Conservation (phyloP, 2,113 vertebrate species). For the Todiramphus saurophagus region DNA sequence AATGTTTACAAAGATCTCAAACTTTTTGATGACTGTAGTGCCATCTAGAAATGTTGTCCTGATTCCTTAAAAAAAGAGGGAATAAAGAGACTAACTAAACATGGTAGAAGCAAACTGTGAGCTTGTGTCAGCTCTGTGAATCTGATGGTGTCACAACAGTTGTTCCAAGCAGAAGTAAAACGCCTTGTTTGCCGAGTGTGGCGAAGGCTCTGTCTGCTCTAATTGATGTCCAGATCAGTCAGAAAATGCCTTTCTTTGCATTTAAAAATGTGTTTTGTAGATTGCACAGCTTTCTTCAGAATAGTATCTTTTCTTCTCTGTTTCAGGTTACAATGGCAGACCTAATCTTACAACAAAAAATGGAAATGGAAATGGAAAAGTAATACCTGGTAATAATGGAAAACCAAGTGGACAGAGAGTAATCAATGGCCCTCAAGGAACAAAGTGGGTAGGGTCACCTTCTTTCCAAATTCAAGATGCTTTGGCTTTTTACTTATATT, state of each 20-base stretch:
- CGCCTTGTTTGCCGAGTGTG: not conserved
- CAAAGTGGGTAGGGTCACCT: constrained; percentile 90
- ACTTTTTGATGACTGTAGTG: not conserved
- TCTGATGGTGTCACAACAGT: not conserved
- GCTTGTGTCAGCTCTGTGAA: not conserved
- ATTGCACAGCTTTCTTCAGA: not conserved
- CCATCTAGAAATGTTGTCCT: not conserved
- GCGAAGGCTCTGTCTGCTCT: not conserved
- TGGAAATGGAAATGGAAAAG: constrained; percentile 78
- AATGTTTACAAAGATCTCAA: not conserved
- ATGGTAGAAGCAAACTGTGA: not conserved
- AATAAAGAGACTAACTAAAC: not conserved
- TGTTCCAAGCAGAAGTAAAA: not conserved
- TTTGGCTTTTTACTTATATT: not conserved
- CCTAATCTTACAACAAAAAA: constrained; percentile 81
- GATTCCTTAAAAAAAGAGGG: not conserved
- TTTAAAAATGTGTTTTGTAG: not conserved
- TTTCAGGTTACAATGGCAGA: constrained; percentile 86
- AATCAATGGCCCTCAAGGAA: constrained; percentile 94
- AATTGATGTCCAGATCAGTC: not conserved
- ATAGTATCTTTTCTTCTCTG: not conserved
- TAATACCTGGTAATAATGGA: constrained; percentile 71
- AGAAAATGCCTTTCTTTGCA: not conserved
- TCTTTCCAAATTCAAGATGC: constrained; percentile 57
- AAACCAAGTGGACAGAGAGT: constrained; percentile 84